Conservation (phyloP, 2,113 vertebrate species). For the Nasalis larvatus region DNA sequence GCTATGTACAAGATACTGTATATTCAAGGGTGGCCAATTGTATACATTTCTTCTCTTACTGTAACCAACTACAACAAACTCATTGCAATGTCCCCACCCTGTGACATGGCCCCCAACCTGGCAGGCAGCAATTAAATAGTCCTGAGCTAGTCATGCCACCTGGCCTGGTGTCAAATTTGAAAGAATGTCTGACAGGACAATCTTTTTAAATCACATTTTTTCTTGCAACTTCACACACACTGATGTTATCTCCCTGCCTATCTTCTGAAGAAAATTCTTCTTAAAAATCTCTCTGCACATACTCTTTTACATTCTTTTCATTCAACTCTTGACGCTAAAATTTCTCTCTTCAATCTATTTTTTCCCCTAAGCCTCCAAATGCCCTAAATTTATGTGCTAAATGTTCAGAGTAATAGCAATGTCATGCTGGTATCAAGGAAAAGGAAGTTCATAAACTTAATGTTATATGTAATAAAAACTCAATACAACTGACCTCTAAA, state of each 20-base stretch:
- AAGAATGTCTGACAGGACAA: neutral
- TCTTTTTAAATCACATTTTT: neutral
- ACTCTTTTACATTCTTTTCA: slow-evolving; percentile 6
- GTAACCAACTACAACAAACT: neutral
- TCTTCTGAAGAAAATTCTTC: slow-evolving; percentile 32
- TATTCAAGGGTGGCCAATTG: neutral
- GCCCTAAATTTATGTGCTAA: neutral
- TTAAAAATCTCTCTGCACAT: neutral
- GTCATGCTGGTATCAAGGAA: slow-evolving; percentile 12
- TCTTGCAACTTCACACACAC: neutral
- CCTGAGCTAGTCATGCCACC: neutral
- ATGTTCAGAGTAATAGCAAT: neutral
- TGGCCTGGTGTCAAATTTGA: neutral
- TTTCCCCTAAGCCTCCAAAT: neutral
- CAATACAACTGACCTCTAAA: neutral
- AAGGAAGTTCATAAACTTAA: neutral
- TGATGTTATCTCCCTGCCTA: neutral
- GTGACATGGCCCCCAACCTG: neutral
- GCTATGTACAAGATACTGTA: neutral
- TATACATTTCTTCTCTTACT: neutral
- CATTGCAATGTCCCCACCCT: neutral
- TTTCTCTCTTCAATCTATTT: slow-evolving; percentile 4
- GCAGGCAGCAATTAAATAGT: neutral
- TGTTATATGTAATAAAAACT: slow-evolving; percentile 10
- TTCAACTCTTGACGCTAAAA: neutral